Percentiles rank a stretch among this genome's conserved stretches.
Evolutionary conservation across 2,113 vertebrate genomes (phyloP).

Genomic region (Trachemys scripta): DNA sequence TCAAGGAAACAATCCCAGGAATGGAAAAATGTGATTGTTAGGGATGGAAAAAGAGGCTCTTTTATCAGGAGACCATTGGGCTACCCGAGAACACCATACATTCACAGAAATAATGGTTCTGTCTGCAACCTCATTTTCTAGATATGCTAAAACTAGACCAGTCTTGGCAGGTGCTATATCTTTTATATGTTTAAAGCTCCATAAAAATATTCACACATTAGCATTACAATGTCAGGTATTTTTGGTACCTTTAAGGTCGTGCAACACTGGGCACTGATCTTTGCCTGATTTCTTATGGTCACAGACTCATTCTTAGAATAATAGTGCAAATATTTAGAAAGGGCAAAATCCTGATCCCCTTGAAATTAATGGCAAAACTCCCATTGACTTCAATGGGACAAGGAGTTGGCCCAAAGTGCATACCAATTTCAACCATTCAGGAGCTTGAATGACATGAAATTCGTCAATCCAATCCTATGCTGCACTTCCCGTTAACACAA

Average conservation of each 20-base stretch:
- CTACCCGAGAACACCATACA: background rate
- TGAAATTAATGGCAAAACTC: background rate
- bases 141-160: constrained; percentile 5
- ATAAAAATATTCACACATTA: background rate
- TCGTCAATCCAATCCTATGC: background rate
- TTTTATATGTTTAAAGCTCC: constrained; percentile 1
- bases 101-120: constrained; percentile 18
- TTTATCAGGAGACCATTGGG: background rate
- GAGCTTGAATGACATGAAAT: background rate
- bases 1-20: background rate
- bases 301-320: background rate
- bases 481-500: background rate
- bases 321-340: background rate
- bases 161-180: background rate
- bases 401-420: background rate
- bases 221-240: background rate
- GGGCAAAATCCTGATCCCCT: background rate
- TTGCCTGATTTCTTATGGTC: background rate
- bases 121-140: background rate
- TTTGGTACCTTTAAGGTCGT: background rate
- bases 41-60: background rate
- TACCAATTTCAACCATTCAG: background rate
- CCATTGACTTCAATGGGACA: background rate
- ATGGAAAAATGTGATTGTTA: background rate
- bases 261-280: background rate